Base-by-base conservation (phyloP, 2,113 vertebrate genomes). In the Labrus mixtus region DNA sequence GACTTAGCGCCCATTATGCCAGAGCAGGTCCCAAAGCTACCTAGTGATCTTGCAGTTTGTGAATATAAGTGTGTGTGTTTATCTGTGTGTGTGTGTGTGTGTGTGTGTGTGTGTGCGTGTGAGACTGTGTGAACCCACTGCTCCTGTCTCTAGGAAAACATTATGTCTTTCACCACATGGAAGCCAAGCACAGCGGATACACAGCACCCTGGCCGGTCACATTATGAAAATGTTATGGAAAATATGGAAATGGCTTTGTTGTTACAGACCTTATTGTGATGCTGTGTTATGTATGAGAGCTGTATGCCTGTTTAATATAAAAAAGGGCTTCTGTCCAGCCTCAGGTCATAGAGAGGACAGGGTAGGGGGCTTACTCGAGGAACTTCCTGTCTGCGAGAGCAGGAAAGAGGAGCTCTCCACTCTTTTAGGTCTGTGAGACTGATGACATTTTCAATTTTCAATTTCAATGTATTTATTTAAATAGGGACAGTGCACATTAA, bases 151-250 rank as follows among this genome's bases (percentile, higher is more conserved):
- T 45, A 45, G 55, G 51, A 85, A 77, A 81, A 55, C 17, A 57
- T 65, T 77, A 39, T 39, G 46, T 81, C 41, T 84, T 58, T 65
- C 68, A 82, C 75, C 15, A 45, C 2, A 4, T 72, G 67, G 59
- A 78, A 3, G 15, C 29, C 9, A 0, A 33, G n/a, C 51, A 17
- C 10, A 71, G 62, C 9, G 2, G 29, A 65, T 43, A 58, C 61
- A 50, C 59, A 56, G 36, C 8, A 37, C 15, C 37, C 36, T 57
- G 50, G 55, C 45, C 11, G 10, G 45, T 72, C 60, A 70, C 68
- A 82, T 84, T 79, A 80, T 78, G 73, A 63, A 84, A 82, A 80
- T 79, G 66, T 72, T 72, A 71, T 89, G 78, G 68, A 79, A 50
- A 74, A 60, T 81, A 61, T 68, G 15, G 61, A 54, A 74, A 59